These are phyloP conservation scores for Hippocampus comes DNA, from an alignment of 2,113 vertebrate genomes.

Conservation along the genomic window DNA sequence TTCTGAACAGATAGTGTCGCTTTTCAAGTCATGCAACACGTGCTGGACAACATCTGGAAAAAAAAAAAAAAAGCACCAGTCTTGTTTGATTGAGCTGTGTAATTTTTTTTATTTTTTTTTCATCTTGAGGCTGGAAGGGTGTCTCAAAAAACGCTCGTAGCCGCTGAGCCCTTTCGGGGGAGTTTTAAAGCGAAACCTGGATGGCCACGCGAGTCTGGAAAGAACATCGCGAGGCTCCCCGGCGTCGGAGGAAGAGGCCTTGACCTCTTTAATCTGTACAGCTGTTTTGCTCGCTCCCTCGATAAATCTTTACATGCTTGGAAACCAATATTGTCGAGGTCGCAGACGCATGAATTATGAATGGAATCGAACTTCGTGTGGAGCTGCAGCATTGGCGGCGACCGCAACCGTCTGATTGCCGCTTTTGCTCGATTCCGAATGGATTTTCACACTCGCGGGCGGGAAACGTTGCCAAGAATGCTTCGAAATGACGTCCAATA, in stretches of 20 bases:
- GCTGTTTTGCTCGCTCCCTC: conserved; percentile 14
- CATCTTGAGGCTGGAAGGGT: conserved; percentile 18
- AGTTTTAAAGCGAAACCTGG: conserved; percentile 16
- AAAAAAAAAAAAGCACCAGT: conserved; percentile 39
- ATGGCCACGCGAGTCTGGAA: conserved; percentile 49
- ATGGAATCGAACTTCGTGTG: neutral
- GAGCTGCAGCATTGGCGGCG: neutral
- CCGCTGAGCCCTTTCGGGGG: conserved; percentile 15
- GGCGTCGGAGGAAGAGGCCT: conserved; percentile 19
- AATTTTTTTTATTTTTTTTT: conserved; percentile 25
- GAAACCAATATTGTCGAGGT: conserved; percentile 17
- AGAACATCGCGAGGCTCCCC: conserved; percentile 34
- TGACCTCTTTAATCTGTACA: conserved; percentile 22
- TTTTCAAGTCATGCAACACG: neutral
- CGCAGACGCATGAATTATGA: conserved; percentile 6
- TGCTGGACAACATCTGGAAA: conserved; percentile 43
- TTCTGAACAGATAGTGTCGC: neutral
- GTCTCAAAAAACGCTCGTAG: conserved; percentile 35
- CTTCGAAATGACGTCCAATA: neutral
- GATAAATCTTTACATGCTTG: conserved; percentile 40
- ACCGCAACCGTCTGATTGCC: neutral
- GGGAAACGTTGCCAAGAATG: neutral
- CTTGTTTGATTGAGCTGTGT: conserved; percentile 29
- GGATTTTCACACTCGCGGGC: neutral
- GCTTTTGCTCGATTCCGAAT: neutral